A percentile compares a stretch with the other conserved stretches of the same genome.
These are phyloP conservation scores for Eupithecia insigniata DNA, from an alignment of 2,888 invertebrate species.

Conservation along the genomic window DNA sequence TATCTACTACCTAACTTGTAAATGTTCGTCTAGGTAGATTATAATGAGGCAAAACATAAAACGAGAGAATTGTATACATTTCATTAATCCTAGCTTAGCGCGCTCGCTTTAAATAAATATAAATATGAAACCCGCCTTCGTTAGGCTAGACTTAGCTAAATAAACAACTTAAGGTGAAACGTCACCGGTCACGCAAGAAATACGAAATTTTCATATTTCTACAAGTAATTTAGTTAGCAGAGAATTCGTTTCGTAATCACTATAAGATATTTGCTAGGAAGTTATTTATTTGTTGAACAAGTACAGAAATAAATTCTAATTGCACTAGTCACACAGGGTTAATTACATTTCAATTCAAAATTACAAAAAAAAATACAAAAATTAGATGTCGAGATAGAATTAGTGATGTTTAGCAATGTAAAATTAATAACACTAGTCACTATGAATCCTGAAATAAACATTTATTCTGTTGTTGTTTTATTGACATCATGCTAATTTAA, in stretches of 20 bases:
- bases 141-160: conserved; percentile 18
- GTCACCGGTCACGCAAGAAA: background rate
- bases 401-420: too few species aligned
- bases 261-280: background rate
- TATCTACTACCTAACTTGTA: background rate
- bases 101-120: conserved; percentile 11
- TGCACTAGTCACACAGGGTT: too few species aligned
- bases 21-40: background rate
- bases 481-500: too few species aligned
- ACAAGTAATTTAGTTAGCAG: background rate
- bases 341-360: too few species aligned
- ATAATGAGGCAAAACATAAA: conserved; percentile 14
- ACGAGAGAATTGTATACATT: conserved; percentile 11
- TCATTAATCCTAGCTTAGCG: conserved; percentile 10
- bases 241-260: background rate
- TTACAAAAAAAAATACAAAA: too few species aligned
- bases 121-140: conserved; percentile 17
- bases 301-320: too few species aligned
- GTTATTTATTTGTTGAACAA: too few species aligned
- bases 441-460: too few species aligned
- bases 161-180: background rate
- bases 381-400: too few species aligned
- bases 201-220: background rate
- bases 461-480: too few species aligned
- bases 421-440: too few species aligned